Base-by-base conservation (phyloP, 2,797 vertebrate genomes). In the Podargus strigoides region DNA sequence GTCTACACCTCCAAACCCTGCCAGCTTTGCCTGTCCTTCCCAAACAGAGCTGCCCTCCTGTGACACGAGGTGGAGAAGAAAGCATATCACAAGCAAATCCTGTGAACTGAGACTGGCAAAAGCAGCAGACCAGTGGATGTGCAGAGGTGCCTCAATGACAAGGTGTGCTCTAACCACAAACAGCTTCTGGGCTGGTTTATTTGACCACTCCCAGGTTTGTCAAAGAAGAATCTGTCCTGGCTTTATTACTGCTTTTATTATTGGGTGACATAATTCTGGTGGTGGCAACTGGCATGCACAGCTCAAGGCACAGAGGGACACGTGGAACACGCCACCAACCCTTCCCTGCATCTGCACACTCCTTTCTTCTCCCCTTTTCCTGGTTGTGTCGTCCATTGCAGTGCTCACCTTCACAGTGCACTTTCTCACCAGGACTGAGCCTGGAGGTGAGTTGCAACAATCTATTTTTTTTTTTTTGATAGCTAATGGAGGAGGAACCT, bases 231-330 rank as follows among this genome's bases (percentile, higher is more conserved):
- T 32, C 22, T 13, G 8, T 17, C 26, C 26, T 50, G 56, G 24
- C 8, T 82, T 49, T 47, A 11, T n/a, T 19, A n/a, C 20, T 77
- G 52, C 36, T 49, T 47, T 59, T 41, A 9, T 53, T 34, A 20
- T 2, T 7, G 10, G 32, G 9, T 74, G 52, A 27, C 17, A 14
- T 1, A 3, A 42, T 73, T 69, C 46, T 74, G 37, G 26, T 32
- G n/a, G 27, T 7, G 34, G 30, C 2, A 1, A 21, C 44, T n/a
- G 32, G 32, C 56, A n/a, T 1, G 1, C 1, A 0, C 39, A 24
- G 6, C 34, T 44, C 32, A 22, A 52, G 47, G 22, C 3, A 0
- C 20, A n/a, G 30, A n/a, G 27, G 24, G 68, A 20, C 34, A 46
- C 58, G 27, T 30, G 24, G 24, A 47, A 66, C 21, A 19, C 3